A percentile compares a stretch with the other conserved stretches of the same genome.
Conservation (phyloP, 1,140 invertebrate genomes). For the Drosophila azteca region DNA sequence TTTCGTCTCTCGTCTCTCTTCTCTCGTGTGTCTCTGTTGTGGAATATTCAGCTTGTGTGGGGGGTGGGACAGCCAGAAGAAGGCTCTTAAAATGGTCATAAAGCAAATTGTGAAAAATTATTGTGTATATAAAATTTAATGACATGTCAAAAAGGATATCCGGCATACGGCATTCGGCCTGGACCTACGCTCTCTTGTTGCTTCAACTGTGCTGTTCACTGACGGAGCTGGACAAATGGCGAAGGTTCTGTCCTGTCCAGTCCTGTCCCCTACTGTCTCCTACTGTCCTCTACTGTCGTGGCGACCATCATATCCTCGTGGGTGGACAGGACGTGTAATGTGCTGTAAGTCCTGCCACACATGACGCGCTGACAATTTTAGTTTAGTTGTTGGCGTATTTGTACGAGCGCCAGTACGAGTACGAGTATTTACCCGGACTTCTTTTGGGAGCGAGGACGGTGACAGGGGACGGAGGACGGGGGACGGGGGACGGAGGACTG, state of each 20-base stretch:
- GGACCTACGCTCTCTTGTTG: slow-evolving; percentile 12
- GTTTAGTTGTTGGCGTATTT: slow-evolving; percentile 73
- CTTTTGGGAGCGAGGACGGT: too few species aligned
- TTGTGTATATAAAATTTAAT: slow-evolving; percentile 83
- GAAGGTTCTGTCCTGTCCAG: slow-evolving; percentile 16
- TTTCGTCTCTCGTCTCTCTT: not conserved
- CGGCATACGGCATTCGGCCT: slow-evolving; percentile 68
- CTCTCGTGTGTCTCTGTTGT: slow-evolving; percentile 11
- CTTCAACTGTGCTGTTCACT: slow-evolving; percentile 15
- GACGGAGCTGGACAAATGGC: slow-evolving; percentile 70
- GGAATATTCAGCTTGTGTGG: slow-evolving; percentile 32
- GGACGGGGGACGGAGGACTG: too few species aligned
- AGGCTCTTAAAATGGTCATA: slow-evolving; percentile 77
- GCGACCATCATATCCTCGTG: slow-evolving; percentile 44
- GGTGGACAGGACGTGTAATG: slow-evolving; percentile 74
- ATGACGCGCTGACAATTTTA: slow-evolving; percentile 72
- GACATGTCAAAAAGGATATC: slow-evolving; percentile 82
- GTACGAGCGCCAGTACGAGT: slow-evolving; percentile 34
- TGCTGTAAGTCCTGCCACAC: slow-evolving; percentile 69
- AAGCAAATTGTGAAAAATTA: slow-evolving; percentile 83
- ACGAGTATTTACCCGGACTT: too few species aligned
- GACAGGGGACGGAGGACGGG: too few species aligned
- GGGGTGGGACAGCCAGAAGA: too few species aligned
- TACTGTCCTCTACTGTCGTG: too few species aligned
- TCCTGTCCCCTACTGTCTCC: not conserved